Evolutionary conservation across 1,140 invertebrate genomes (phyloP).

Genomic region (Zaprionus tsacasi): DNA sequence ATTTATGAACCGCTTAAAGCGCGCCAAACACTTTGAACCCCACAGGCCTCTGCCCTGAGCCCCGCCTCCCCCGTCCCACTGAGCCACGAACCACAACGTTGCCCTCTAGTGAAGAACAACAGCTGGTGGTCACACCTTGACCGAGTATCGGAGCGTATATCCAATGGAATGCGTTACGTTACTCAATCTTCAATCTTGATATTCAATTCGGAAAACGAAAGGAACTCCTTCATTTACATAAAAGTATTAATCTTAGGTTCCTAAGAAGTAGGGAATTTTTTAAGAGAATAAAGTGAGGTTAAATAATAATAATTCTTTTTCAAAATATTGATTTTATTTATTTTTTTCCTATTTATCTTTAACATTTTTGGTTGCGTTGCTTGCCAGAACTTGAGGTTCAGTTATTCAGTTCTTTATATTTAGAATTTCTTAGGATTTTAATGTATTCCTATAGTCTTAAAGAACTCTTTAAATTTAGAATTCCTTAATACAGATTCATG

Average conservation of each 20-base stretch:
- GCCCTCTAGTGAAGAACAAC: slow-evolving; percentile 38
- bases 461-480: not conserved
- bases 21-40: slow-evolving; percentile 78
- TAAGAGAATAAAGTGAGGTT: not conserved
- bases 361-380: too few relatives aligned
- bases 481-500: not conserved
- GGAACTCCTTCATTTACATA: too few relatives aligned
- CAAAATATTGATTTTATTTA: not conserved
- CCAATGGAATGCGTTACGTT: not conserved
- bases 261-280: too few relatives aligned
- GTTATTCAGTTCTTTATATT: too few relatives aligned
- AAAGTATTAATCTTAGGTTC: too few relatives aligned
- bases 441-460: not conserved
- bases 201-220: not conserved
- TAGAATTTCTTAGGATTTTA: too few relatives aligned
- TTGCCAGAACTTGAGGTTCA: too few relatives aligned
- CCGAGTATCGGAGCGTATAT: slow-evolving; percentile 26
- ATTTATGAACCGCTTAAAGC: slow-evolving; percentile 79
- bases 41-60: slow-evolving; percentile 8
- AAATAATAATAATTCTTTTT: not conserved
- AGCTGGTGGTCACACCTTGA: slow-evolving; percentile 50
- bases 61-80: not conserved
- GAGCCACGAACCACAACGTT: slow-evolving; percentile 32
- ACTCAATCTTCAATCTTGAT: not conserved
- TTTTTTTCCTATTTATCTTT: not conserved